phyloP scores from a whole-genome alignment of 2,888 invertebrate genomes.

The Glaucopsyche alexis region DNA sequence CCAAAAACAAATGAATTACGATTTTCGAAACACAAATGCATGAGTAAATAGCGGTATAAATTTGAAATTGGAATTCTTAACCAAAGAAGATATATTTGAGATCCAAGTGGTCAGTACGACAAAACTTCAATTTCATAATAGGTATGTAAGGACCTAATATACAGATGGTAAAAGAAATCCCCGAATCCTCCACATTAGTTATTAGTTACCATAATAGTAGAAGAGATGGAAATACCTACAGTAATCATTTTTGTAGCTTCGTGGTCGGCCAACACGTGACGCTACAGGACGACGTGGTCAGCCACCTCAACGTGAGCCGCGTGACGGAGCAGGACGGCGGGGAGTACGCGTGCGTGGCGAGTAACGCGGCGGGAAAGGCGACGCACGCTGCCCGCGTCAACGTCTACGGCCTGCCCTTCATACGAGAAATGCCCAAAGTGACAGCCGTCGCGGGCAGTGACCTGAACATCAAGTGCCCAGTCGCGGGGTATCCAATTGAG shows the following conservation, averaged over 20 bases:
- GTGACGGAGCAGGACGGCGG: constrained; percentile 94
- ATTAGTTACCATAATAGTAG: too few relatives aligned
- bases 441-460: constrained; percentile 92
- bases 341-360: constrained; percentile 91
- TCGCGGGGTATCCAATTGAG: constrained; percentile 93
- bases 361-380: constrained; percentile 89
- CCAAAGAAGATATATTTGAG: too few relatives aligned
- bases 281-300: constrained; percentile 94
- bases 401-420: constrained; percentile 92
- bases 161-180: too few relatives aligned
- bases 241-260: constrained; percentile 77
- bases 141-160: too few relatives aligned
- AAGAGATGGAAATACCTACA: too few relatives aligned
- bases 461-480: constrained; percentile 92
- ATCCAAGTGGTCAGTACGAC: too few relatives aligned
- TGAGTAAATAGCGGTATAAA: too few relatives aligned
- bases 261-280: constrained; percentile 95
- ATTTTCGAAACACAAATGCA: too few relatives aligned
- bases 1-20: too few relatives aligned
- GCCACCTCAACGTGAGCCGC: constrained; percentile 93
- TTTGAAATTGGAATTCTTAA: too few relatives aligned
- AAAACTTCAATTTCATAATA: too few relatives aligned
- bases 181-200: too few relatives aligned
- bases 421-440: constrained; percentile 92
- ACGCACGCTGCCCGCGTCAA: constrained; percentile 92